Evolutionary conservation across 2,113 vertebrate genomes (phyloP).

Genomic region (Puma concolor): DNA sequence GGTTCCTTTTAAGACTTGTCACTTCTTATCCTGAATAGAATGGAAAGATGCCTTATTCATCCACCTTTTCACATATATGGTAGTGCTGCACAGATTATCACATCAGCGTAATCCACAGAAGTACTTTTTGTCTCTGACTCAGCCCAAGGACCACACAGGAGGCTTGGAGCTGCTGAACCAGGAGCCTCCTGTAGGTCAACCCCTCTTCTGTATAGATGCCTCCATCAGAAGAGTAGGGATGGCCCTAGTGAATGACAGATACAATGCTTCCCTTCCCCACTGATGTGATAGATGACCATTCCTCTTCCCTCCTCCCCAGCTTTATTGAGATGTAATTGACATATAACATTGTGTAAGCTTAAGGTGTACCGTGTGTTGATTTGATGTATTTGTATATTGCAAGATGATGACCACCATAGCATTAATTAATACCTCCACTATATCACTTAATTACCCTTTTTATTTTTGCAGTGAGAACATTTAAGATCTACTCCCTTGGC

Average conservation of each 20-base stretch:
- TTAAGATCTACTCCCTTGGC: not conserved
- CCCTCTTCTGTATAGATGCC: not conserved
- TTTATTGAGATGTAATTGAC: not conserved
- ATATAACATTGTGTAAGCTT: not conserved
- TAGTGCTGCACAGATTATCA: not conserved
- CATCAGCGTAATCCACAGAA: not conserved
- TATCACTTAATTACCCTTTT: not conserved
- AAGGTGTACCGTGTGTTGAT: not conserved
- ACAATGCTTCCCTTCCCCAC: not conserved
- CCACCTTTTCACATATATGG: not conserved
- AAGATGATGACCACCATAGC: not conserved
- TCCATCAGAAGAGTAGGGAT: not conserved
- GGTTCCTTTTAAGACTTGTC: not conserved
- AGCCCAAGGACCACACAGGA: not conserved
- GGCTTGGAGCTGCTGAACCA: not conserved
- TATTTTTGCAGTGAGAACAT: not conserved
- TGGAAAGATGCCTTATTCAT: not conserved
- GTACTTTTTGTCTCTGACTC: not conserved
- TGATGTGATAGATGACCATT: not conserved
- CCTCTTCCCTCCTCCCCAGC: not conserved
- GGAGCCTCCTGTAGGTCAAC: not conserved
- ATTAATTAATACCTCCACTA: not conserved
- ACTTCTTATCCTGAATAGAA: not conserved
- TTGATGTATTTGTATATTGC: not conserved
- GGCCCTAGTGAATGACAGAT: not conserved